Percentiles rank a stretch among this genome's conserved stretches.
Evolutionary conservation across 1,140 invertebrate species (phyloP).

Genomic region (Nylanderia fulva): DNA sequence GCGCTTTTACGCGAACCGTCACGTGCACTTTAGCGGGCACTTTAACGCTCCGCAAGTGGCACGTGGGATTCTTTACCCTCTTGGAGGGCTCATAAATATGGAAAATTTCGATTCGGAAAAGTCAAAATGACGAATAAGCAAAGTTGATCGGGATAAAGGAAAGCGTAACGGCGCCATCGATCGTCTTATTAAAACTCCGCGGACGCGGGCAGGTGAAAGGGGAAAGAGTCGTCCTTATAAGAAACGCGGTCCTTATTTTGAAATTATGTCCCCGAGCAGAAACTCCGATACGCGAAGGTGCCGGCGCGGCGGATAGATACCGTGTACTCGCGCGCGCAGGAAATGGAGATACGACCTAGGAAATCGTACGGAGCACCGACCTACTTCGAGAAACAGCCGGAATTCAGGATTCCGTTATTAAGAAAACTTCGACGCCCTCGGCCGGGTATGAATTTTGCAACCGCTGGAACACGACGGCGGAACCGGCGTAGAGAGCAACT

Average conservation of each 20-base stretch:
- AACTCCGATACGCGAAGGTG: slow-evolving; percentile 39
- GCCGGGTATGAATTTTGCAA: slow-evolving; percentile 69
- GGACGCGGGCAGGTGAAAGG: too few relatives aligned
- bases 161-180: background rate
- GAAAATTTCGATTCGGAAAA: background rate
- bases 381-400: slow-evolving; percentile 70
- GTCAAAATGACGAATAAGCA: slow-evolving; percentile 14
- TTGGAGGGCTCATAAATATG: background rate
- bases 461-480: slow-evolving; percentile 29
- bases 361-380: slow-evolving; percentile 68
- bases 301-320: slow-evolving; percentile 20
- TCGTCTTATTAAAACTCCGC: slow-evolving; percentile 46
- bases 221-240: background rate
- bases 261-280: slow-evolving; percentile 45
- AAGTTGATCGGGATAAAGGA: background rate
- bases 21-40: slow-evolving; percentile 6
- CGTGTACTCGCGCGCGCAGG: slow-evolving; percentile 23
- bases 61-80: slow-evolving; percentile 29
- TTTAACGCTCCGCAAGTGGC: background rate
- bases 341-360: slow-evolving; percentile 58
- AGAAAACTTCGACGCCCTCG: slow-evolving; percentile 66
- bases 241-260: slow-evolving; percentile 11
- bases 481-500: slow-evolving; percentile 52
- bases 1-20: slow-evolving; percentile 20
- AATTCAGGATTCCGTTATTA: slow-evolving; percentile 74